Evolutionary conservation across 1,140 invertebrate species (phyloP).

Genomic region (Lutraria rhynchaena): DNA sequence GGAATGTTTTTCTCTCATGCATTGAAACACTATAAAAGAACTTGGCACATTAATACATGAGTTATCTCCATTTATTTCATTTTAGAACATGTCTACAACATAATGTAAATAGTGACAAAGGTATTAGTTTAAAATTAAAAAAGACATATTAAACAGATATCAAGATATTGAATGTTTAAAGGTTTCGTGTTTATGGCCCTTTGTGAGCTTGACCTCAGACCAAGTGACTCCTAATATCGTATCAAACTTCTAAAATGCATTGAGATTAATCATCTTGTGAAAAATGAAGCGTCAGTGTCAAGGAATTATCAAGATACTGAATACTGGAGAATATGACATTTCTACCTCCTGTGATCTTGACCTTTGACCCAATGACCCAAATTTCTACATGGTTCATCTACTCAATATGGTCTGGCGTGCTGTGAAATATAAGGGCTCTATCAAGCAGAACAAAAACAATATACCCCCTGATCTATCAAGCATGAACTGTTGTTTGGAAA

Average conservation of each 20-base stretch:
- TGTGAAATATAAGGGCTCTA: too few relatives aligned
- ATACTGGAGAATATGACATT: neutral
- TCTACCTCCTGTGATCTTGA: neutral
- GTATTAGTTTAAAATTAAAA: too few relatives aligned
- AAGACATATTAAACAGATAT: neutral
- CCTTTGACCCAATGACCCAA: constrained; percentile 7
- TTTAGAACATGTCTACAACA: too few relatives aligned
- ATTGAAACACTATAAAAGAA: too few relatives aligned
- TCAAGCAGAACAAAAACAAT: too few relatives aligned
- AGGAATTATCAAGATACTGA: neutral
- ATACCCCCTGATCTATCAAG: too few relatives aligned
- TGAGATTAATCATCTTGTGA: constrained; percentile 1
- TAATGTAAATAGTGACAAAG: too few relatives aligned
- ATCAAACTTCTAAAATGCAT: neutral
- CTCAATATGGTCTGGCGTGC: too few relatives aligned
- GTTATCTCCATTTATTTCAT: too few relatives aligned
- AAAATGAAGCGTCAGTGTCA: neutral
- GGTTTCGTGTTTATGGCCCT: neutral
- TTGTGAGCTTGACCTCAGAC: constrained; percentile 1
- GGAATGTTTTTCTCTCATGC: too few relatives aligned
- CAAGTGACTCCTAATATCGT: neutral
- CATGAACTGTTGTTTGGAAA: too few relatives aligned
- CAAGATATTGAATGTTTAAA: neutral
- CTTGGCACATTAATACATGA: too few relatives aligned
- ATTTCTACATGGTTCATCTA: neutral